Evolutionary conservation across 2,888 invertebrate species (phyloP), one percentile per base, ranked within the genome.

Genomic region (Nymphalis polychloros): DNA sequence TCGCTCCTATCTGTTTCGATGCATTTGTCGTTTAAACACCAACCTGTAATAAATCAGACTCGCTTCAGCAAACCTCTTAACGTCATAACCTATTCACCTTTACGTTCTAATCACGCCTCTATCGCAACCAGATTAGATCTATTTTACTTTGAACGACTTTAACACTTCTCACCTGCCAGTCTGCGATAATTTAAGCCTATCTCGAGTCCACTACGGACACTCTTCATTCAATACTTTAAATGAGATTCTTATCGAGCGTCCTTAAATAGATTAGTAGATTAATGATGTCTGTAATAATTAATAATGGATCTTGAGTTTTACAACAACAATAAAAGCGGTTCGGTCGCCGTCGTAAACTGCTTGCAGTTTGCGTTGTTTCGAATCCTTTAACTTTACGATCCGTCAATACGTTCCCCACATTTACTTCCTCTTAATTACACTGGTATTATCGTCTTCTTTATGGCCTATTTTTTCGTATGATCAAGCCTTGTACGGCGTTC

Each of bases 241-340:
- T 92, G 90, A 93, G 93, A 93, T 93, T 90, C 90, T 92, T 92
- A 93, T 93, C 93, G 87, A 81, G 81, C 88, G 84, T 90, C 91
- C 91, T 91, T 92, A 91, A 92, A 92, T 92, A 92, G 91, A 92
- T 92, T 92, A 92, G 89, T 92, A 92, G 92, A 92, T 92, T 92
- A 92, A 92, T 92, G 92, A 91, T 90, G 91, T 87, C 92, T 89
- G 90, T 92, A 92, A 92, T 92, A 92, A 92, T 92, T 92, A 92
- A 92, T 92, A 92, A 92, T 91, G 92, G 90, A 90, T 91, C 85
- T 87, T 92, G 90, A 90, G 91, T 91, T 92, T 92, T 90, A 92
- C 88, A 91, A 90, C 90, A 89, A 91, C 86, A 92, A 91, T 91
- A 92, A 91, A 92, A 90, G 87, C 81, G 86, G 89, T 87, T 85